Percentiles rank a stretch among this genome's conserved stretches.
Conservation (phyloP, 1,140 invertebrate species). For the Halictus rubicundus region DNA sequence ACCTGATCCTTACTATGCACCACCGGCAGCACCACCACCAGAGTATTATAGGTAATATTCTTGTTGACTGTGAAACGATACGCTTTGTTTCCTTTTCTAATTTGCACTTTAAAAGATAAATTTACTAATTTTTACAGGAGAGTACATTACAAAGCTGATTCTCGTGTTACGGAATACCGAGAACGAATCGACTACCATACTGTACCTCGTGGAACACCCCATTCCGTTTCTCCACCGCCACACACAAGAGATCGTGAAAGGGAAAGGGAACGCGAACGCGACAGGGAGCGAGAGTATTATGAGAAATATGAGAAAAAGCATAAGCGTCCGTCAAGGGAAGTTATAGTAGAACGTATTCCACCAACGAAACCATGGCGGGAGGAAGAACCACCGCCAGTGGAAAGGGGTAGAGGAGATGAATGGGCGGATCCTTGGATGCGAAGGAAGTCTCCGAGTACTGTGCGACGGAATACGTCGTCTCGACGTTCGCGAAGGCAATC, state of each 20-base stretch:
- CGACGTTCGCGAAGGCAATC: slow-evolving; percentile 81
- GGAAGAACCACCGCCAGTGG: slow-evolving; percentile 71
- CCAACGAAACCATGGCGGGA: slow-evolving; percentile 78
- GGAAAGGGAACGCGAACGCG: slow-evolving; percentile 76
- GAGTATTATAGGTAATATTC: slow-evolving; percentile 75
- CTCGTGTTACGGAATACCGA: slow-evolving; percentile 72
- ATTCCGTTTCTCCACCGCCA: slow-evolving; percentile 74
- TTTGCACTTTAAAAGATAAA: neutral
- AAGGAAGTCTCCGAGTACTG: slow-evolving; percentile 84
- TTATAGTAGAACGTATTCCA: slow-evolving; percentile 88
- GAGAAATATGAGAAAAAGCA: slow-evolving; percentile 81
- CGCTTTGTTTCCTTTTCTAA: neutral
- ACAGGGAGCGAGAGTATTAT: slow-evolving; percentile 77
- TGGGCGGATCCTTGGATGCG: slow-evolving; percentile 97
- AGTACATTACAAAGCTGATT: slow-evolving; percentile 76
- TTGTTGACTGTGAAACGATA: neutral
- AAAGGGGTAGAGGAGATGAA: slow-evolving; percentile 87
- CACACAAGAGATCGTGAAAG: slow-evolving; percentile 73
- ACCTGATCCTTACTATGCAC: slow-evolving; percentile 74
- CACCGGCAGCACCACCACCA: slow-evolving; percentile 67
- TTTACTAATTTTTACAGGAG: slow-evolving; percentile 54
- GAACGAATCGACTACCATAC: slow-evolving; percentile 77
- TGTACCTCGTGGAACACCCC: slow-evolving; percentile 68
- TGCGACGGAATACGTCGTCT: slow-evolving; percentile 80
- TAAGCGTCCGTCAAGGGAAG: slow-evolving; percentile 86